These are phyloP conservation scores for Antheraea mylitta DNA, from an alignment of 1,140 invertebrate genomes.

Conservation along the genomic window DNA sequence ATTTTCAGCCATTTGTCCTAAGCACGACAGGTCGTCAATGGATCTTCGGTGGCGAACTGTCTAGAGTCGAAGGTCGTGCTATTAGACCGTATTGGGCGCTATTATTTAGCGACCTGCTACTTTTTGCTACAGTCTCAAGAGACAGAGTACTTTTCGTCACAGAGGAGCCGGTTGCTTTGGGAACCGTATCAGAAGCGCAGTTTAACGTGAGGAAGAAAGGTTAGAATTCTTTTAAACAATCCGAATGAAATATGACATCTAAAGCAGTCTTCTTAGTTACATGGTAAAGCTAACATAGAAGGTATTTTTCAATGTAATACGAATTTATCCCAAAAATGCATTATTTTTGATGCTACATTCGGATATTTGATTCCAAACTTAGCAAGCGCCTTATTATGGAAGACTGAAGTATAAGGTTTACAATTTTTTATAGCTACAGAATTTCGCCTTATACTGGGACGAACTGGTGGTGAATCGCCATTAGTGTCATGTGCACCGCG, in stretches of 20 bases:
- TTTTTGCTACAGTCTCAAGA: slow-evolving; percentile 91
- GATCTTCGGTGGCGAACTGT: slow-evolving; percentile 92
- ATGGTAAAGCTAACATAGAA: neutral
- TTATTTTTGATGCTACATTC: neutral
- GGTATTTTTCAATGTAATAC: neutral
- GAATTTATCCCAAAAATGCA: no score
- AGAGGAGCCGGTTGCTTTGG: slow-evolving; percentile 89
- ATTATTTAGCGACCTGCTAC: slow-evolving; percentile 89
- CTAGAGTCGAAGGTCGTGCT: slow-evolving; percentile 89
- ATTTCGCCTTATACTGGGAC: slow-evolving; percentile 83
- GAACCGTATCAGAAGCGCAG: slow-evolving; percentile 88
- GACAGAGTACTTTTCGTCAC: slow-evolving; percentile 92
- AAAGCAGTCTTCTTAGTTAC: no score
- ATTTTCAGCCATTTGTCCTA: slow-evolving; percentile 86
- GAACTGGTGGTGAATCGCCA: slow-evolving; percentile 82
- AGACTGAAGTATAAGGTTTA: neutral
- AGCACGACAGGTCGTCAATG: slow-evolving; percentile 90
- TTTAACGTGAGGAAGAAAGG: slow-evolving; percentile 92
- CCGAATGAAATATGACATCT: no score
- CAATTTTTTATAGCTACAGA: slow-evolving; percentile 80
- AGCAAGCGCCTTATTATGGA: neutral
- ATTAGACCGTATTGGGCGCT: slow-evolving; percentile 91
- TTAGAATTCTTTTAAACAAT: neutral
- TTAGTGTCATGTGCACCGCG: slow-evolving; percentile 83
- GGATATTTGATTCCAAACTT: neutral